phyloP scores from a whole-genome alignment of 1,140 invertebrate species.

The Eupeodes corollae region DNA sequence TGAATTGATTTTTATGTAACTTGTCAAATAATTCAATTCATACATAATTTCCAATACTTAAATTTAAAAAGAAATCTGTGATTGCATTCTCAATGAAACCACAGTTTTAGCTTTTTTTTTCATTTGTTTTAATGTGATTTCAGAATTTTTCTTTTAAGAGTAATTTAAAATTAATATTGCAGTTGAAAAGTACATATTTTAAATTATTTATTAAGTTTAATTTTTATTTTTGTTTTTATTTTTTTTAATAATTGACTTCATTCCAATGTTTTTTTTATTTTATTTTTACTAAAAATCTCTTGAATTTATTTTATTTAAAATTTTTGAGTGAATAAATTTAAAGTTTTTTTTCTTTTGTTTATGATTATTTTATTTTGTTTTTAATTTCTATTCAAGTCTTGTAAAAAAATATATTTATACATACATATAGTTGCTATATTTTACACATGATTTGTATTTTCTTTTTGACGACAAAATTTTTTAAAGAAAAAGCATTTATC shows the following conservation, averaged over 20 bases:
- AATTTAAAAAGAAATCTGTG: constrained; percentile 7
- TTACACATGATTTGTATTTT: too few relatives aligned
- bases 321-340: background rate
- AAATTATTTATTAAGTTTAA: background rate
- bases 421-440: too few relatives aligned
- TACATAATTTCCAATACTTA: background rate
- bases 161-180: constrained; percentile 7
- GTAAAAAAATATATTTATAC: too few relatives aligned
- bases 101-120: constrained; percentile 8
- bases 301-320: background rate
- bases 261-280: constrained; percentile 1
- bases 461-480: too few relatives aligned
- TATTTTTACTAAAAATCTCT: constrained; percentile 4
- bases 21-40: constrained; percentile 9
- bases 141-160: background rate
- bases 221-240: constrained; percentile 1
- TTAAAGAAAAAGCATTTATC: too few relatives aligned
- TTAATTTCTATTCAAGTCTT: constrained; percentile 13
- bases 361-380: background rate
- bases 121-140: constrained; percentile 4
- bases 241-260: constrained; percentile 9
- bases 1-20: constrained; percentile 1
- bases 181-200: constrained; percentile 2
- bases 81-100: constrained; percentile 21
- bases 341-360: background rate